Percentiles rank a stretch among this genome's conserved stretches.
phyloP scores from a whole-genome alignment of 1,140 invertebrate genomes.

The Penaeus indicus region DNA sequence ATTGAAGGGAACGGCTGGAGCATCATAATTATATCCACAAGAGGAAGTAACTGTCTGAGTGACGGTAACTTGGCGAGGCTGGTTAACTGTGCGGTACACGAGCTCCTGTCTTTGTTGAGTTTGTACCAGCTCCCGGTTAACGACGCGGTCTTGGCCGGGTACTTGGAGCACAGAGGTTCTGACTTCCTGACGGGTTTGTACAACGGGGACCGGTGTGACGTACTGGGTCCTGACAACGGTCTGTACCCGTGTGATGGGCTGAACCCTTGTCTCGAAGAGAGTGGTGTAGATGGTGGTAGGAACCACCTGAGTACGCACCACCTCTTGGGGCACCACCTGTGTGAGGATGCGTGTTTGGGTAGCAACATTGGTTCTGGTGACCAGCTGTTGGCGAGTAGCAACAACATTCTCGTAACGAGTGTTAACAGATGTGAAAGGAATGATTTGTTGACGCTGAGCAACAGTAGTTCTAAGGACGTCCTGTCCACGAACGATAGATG shows the following conservation, averaged over 20 bases:
- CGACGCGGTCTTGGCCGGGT: constrained; percentile 3
- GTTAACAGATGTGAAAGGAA: not conserved
- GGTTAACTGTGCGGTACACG: constrained; percentile 5
- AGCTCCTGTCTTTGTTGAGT: not conserved
- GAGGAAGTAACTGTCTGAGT: constrained; percentile 1
- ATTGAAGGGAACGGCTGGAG: constrained; percentile 14
- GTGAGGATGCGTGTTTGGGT: not conserved
- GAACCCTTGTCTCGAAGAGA: not conserved
- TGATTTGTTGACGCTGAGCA: not conserved
- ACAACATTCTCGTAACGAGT: not conserved
- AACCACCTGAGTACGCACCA: constrained; percentile 11
- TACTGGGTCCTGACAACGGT: not conserved
- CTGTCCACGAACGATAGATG: not conserved
- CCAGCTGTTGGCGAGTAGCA: not conserved
- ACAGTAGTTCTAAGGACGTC: not conserved
- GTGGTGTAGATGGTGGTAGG: not conserved
- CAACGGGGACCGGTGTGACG: not conserved
- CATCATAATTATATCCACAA: constrained; percentile 33
- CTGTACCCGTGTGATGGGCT: not conserved
- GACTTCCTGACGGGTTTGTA: not conserved
- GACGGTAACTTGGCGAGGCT: not conserved
- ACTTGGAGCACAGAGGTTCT: constrained; percentile 5
- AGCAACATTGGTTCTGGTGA: constrained; percentile 9
- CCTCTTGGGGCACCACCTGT: constrained; percentile 3
- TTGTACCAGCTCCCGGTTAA: not conserved